Conservation (phyloP, 30 jellyfish, hydroid and myxozoan species). For the Hydractinia echinata region DNA sequence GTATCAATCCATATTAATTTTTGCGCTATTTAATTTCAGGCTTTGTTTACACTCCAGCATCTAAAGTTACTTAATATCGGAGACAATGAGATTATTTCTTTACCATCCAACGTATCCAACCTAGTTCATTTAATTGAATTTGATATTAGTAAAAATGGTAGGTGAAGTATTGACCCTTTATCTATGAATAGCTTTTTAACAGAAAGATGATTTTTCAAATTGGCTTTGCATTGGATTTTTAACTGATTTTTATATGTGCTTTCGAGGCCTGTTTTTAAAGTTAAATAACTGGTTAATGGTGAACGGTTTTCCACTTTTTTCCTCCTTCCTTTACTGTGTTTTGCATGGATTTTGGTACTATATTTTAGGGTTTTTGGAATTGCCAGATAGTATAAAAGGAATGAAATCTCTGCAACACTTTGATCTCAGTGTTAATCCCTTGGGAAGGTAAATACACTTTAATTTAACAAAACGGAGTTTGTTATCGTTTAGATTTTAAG, state of each 20-base stretch:
- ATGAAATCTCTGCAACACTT: constrained; percentile 69
- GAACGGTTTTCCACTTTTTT: too few relatives aligned
- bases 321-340: too few relatives aligned
- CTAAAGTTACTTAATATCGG: constrained; percentile 53
- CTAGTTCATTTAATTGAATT: constrained; percentile 61
- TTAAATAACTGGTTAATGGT: too few relatives aligned
- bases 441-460: constrained; percentile 56
- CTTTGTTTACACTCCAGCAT: constrained; percentile 69
- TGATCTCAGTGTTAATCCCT: constrained; percentile 93
- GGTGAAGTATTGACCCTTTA: not conserved
- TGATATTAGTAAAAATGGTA: constrained; percentile 91
- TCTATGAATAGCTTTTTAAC: too few relatives aligned
- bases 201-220: too few relatives aligned
- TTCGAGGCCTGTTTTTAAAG: too few relatives aligned
- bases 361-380: constrained; percentile 66
- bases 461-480: not conserved
- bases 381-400: constrained; percentile 90
- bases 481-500: not conserved
- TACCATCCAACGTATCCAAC: constrained; percentile 79
- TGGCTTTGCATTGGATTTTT: too few relatives aligned
- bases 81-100: constrained; percentile 78
- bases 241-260: too few relatives aligned
- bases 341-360: too few relatives aligned
- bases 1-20: too few relatives aligned
- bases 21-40: constrained; percentile 33